Percentiles rank a stretch among this genome's conserved stretches.
Conservation (phyloP, 2,888 invertebrate genomes). For the Bellardia bayeri region DNA sequence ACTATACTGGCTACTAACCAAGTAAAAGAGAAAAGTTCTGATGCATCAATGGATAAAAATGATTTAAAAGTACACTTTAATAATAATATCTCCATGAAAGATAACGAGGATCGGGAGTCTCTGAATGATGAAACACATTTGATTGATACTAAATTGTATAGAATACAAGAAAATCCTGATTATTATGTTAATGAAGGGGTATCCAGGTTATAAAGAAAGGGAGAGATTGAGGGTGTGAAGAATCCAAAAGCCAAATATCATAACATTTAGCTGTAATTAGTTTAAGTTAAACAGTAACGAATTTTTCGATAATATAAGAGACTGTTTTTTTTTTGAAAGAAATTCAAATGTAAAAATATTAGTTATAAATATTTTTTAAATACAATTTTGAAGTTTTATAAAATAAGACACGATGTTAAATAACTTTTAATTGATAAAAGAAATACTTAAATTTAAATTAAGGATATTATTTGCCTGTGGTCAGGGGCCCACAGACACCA, state of each 20-base stretch:
- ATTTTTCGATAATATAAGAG: slow-evolving; percentile 31
- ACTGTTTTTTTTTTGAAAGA: slow-evolving; percentile 42
- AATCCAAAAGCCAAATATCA: slow-evolving; percentile 13
- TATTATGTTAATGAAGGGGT: slow-evolving; percentile 80
- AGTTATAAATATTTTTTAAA: neutral
- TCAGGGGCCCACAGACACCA: too few relatives aligned
- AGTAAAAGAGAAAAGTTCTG: neutral
- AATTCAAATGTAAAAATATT: neutral
- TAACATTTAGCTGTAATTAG: slow-evolving; percentile 17
- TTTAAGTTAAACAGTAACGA: slow-evolving; percentile 23
- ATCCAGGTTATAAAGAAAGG: slow-evolving; percentile 77
- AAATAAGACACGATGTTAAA: too few relatives aligned
- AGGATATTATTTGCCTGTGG: too few relatives aligned
- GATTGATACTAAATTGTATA: slow-evolving; percentile 65
- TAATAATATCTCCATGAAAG: slow-evolving; percentile 51
- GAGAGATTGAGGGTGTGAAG: neutral
- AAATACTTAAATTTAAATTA: too few relatives aligned
- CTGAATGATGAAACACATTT: slow-evolving; percentile 69
- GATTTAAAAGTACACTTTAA: slow-evolving; percentile 69
- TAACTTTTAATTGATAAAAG: too few relatives aligned
- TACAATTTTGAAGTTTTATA: neutral
- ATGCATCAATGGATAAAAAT: slow-evolving; percentile 12
- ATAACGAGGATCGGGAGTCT: slow-evolving; percentile 34
- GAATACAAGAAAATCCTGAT: slow-evolving; percentile 73
- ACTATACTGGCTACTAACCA: neutral